Evolutionary conservation across 2,888 invertebrate species (phyloP), one percentile per base, ranked within the genome.

Genomic region (Philopedon plagiatum): DNA sequence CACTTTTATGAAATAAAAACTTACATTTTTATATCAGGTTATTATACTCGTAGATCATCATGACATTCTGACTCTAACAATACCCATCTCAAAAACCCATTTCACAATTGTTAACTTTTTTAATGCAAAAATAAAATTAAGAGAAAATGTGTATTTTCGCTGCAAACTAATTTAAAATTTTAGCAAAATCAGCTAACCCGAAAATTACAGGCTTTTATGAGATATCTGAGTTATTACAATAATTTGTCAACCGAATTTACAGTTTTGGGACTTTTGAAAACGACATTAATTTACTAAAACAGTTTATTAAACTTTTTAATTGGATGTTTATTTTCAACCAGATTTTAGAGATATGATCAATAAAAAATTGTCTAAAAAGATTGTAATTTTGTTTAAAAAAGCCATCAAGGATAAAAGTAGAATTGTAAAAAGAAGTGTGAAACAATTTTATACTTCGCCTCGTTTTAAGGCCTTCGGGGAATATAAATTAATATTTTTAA

Each of bases 181-280:
- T 46, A 46, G 15, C 18, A 18, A 11, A 44, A 3, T 32, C 49
- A 44, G 32, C 32, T 62, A 49, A 32, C 61, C 23, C 8, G 15
- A 26, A 62, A 62, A 62, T 58, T 21, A 26, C 5, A 23, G 37
- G 37, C 49, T 37, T 34, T 34, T 15, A 37, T 37, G 21, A 32
- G 4, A 34, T 49, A 21, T 46, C 37, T 23, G 34, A 63, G 23
- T 51, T 63, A 37, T 63, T 39, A 49, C 63, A 49, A 63, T 49
- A 63, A 63, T 63, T 63, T 63, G 51, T 51, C 19, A 37, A 21
- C 46, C 46, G 13, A 51, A 51, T 51, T 63, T 51, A 29, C 15
- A 18, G 13, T 21, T 63, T 63, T 15, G 23, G 9, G 26, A 21
- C 58, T 41, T 58, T 58, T 26, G 26, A 63, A 63, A 23, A 11